Conservation (phyloP, 2,888 invertebrate species). For the Ceraclea dissimilis region DNA sequence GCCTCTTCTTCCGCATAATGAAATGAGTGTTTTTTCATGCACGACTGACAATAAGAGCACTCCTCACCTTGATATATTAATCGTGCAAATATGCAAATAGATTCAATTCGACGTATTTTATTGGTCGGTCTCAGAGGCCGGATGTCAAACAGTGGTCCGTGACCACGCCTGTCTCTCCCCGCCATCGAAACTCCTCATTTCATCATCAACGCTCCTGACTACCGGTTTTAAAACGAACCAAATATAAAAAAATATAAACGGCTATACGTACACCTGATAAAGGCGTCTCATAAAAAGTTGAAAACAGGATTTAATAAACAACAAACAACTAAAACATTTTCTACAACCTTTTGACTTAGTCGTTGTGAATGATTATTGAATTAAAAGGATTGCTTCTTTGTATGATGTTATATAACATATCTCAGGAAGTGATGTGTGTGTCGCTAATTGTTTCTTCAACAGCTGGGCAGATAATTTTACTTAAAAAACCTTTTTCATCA, state of each 20-base stretch:
- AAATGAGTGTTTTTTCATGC: slow-evolving; percentile 4
- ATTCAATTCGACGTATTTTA: slow-evolving; percentile 11
- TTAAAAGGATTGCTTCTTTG: too few relatives aligned
- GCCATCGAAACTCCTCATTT: slow-evolving; percentile 1
- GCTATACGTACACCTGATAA: too few relatives aligned
- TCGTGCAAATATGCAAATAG: slow-evolving; percentile 20
- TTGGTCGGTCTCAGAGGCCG: slow-evolving; percentile 15
- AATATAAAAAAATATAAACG: background rate
- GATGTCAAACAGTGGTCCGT: slow-evolving; percentile 18
- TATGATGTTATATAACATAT: background rate
- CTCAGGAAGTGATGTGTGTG: slow-evolving; percentile 2
- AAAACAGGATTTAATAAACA: background rate
- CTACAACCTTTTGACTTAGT: background rate
- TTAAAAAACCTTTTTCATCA: background rate
- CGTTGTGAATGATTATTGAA: background rate
- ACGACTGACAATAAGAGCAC: slow-evolving; percentile 12
- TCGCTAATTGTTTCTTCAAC: slow-evolving; percentile 1
- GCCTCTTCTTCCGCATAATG: background rate
- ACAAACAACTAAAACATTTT: background rate
- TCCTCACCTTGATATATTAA: slow-evolving; percentile 11
- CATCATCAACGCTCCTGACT: slow-evolving; percentile 3
- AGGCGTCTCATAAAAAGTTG: too few relatives aligned
- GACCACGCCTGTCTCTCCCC: slow-evolving; percentile 19
- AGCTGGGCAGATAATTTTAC: background rate
- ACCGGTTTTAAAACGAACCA: slow-evolving; percentile 9